Evolutionary conservation across 2,888 invertebrate species (phyloP), one percentile per base, ranked within the genome.

Genomic region (Lamellibrachia satsuma): DNA sequence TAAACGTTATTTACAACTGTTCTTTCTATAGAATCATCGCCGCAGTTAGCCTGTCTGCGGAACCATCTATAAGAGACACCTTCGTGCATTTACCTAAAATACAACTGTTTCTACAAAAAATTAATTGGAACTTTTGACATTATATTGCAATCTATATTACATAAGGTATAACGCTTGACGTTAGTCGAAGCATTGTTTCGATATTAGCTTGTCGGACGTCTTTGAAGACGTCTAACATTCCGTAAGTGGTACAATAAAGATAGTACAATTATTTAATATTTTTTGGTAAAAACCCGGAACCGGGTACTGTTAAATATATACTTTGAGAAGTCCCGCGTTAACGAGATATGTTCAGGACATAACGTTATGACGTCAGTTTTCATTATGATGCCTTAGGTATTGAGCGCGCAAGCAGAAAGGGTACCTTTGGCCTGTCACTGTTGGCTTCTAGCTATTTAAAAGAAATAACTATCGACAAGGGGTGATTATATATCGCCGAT

Each of bases 321-420:
- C 75, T 75, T 75, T 22, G 15, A 22, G 75, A 75, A 75, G 75
- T 75, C 75, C 75, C 75, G 75, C 75, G 75, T 75, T 75, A 75
- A 75, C 75, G 75, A 75, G 75, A 75, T 22, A 75, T 75, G 6
- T 75, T 75, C 75, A 22, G 75, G 75, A 75, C 75, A 75, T 75
- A 75, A 75, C 75, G 75, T 75, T 75, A 75, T 75, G 75, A 75
- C 75, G 75, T 75, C 75, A 75, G 75, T 75, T 22, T 22, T 75
- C 75, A 75, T 75, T 75, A 75, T 75, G 75, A 75, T 75, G 75
- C 75, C 75, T 75, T 75, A 75, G 75, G 75, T 75, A 75, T 75
- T 75, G 75, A 75, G 75, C 75, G 75, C 75, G 75, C 75, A 75
- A 75, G 75, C 75, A 75, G 75, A 75, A 75, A 75, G 75, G 75